Conservation (phyloP, 2,113 vertebrate species). For the Rhinopomastus cyanomelas region DNA sequence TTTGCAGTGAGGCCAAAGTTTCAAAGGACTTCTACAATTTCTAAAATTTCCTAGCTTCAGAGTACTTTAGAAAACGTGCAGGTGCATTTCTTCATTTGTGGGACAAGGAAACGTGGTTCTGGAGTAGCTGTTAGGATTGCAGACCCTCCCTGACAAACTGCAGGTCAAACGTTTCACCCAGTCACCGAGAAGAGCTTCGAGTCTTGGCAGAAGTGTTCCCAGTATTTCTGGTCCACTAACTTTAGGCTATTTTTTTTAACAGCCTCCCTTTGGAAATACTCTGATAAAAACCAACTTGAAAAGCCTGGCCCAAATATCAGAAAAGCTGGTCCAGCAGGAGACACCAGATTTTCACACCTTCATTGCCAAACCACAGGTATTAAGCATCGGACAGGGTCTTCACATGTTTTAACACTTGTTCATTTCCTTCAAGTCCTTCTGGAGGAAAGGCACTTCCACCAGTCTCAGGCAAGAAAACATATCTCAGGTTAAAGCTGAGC, state of each 20-base stretch:
- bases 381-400: not conserved
- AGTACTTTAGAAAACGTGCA: not conserved
- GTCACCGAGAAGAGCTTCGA: not conserved
- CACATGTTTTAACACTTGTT: not conserved
- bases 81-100: not conserved
- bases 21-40: constrained; percentile 19
- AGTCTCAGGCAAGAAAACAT: not conserved
- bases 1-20: not conserved
- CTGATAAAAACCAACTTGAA: not conserved
- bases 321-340: not conserved
- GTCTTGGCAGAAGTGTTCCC: not conserved
- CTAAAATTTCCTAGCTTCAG: not conserved
- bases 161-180: not conserved
- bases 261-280: not conserved
- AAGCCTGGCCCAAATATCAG: not conserved
- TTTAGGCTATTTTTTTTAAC: not conserved
- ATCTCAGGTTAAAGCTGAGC: not conserved
- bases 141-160: not conserved
- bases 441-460: not conserved
- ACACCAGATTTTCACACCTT: not conserved
- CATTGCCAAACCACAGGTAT: not conserved
- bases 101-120: fast-evolving
- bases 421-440: not conserved
- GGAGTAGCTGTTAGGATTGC: not conserved
- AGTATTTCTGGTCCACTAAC: not conserved